Evolutionary conservation across 2,113 vertebrate species (phyloP).

Genomic region (Corydoras maculifer): DNA sequence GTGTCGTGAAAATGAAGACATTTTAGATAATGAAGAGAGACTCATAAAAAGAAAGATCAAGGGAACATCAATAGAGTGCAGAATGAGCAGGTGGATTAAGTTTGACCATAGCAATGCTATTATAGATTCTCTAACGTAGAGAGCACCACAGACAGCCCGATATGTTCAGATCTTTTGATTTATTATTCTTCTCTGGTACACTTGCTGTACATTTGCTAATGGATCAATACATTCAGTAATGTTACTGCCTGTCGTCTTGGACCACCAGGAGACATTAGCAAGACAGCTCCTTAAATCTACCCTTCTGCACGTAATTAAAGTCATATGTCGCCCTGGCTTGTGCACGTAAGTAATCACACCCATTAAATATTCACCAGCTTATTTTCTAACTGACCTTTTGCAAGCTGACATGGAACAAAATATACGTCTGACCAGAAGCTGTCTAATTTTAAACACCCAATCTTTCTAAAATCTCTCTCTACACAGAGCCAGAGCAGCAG

Average conservation of each 20-base stretch:
- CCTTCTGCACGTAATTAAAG: conserved; percentile 40
- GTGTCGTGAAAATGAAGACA: too few relatives aligned
- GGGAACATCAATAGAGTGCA: too few relatives aligned
- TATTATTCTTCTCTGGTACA: too few relatives aligned
- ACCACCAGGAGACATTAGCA: conserved; percentile 8
- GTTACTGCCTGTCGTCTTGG: conserved; percentile 12
- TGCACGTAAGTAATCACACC: conserved; percentile 40
- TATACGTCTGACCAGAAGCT: conserved; percentile 20
- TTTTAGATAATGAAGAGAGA: too few relatives aligned
- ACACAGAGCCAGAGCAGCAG: conserved; percentile 29
- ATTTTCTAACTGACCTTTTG: conserved; percentile 50
- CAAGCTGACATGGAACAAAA: not conserved
- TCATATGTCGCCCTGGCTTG: conserved; percentile 22
- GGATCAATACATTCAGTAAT: conserved; percentile 14
- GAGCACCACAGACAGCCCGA: not conserved
- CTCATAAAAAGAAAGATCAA: too few relatives aligned
- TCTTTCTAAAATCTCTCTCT: conserved; percentile 26
- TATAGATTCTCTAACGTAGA: conserved; percentile 7
- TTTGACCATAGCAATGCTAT: not conserved
- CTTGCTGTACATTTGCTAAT: not conserved
- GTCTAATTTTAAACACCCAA: conserved; percentile 46
- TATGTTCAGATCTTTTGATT: too few relatives aligned
- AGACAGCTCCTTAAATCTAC: conserved; percentile 8
- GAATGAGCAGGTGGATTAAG: too few relatives aligned
- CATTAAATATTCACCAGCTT: conserved; percentile 53